Percentiles rank a stretch among this genome's conserved stretches.
phyloP scores from a whole-genome alignment of 2,888 invertebrate species.

The Leucozona laternaria region DNA sequence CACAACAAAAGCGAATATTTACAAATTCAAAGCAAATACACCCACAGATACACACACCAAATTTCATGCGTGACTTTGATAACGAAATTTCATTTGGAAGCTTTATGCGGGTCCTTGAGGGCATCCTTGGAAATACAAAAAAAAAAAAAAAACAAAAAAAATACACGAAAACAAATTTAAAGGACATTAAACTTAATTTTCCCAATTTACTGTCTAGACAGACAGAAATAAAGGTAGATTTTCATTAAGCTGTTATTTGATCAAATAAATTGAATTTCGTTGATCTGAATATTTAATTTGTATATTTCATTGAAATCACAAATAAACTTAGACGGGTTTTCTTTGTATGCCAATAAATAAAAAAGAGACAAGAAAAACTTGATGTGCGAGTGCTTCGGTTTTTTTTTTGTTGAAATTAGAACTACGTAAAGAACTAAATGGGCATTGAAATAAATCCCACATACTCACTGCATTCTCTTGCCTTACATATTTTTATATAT shows the following conservation, averaged over 20 bases:
- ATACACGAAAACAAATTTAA: conserved; percentile 9
- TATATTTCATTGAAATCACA: not conserved
- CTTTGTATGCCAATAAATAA: not conserved
- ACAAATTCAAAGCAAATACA: conserved; percentile 17
- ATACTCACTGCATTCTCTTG: no score
- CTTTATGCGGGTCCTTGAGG: not conserved
- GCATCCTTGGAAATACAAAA: not conserved
- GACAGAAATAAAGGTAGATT: conserved; percentile 3
- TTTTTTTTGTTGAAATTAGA: no score
- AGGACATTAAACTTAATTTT: conserved; percentile 26
- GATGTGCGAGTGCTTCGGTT: no score
- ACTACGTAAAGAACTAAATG: no score
- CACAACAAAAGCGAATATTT: conserved; percentile 7
- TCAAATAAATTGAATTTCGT: not conserved
- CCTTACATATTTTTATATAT: no score
- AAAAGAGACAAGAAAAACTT: no score
- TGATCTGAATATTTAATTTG: not conserved
- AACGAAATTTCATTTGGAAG: not conserved
- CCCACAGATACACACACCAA: not conserved
- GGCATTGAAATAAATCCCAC: no score
- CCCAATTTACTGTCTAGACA: conserved; percentile 30
- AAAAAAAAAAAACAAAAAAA: not conserved
- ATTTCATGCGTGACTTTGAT: conserved; percentile 17
- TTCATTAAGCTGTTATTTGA: conserved; percentile 10
- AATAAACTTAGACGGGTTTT: not conserved